Base-by-base conservation (phyloP, 2,797 vertebrate genomes). In the Anguilla obscura region DNA sequence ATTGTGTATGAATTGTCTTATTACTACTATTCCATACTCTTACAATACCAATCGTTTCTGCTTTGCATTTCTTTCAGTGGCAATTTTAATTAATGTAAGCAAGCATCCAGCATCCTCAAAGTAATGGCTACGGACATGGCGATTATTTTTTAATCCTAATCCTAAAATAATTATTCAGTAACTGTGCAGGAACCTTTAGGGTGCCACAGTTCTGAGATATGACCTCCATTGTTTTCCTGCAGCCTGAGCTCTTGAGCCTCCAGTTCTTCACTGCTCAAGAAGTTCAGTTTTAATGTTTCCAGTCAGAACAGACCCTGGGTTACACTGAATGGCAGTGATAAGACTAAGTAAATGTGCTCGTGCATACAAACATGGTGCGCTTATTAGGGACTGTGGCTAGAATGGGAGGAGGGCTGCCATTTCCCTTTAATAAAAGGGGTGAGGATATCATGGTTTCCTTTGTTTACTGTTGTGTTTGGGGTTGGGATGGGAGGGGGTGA, bases 391-490 rank as follows among this genome's bases (percentile, higher is more conserved):
- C 71, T 36, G 71, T 36, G 71, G 30, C 12, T 54, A 54, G 50
- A 86, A 52, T 48, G 9, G 0, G 50, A 21, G 4, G 40, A 48
- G 36, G 48, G 21, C n/a, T 82, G 79, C 40, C 40, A 48, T 82
- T 48, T 82, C 14, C 33, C 79, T 50, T 50, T 48, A 24, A 50
- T 48, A 48, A 69, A 33, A 16, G 58, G 30, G n/a, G 50, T 86
- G 58, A 85, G 88, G 63, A 88, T 86, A n/a, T 86, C 66, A 83
- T 48, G 45, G 36, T 90, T 60, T 56, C 30, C 56, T 80, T 89
- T 89, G 85, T 90, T 88, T 80, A 84, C 89, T 85, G 54, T 88
- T 88, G 74, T 69, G 74, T 27, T 52, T 5, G 40, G 52, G 36
- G 48, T 24, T 66, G 21, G 84, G 80, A 86, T 50, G 5, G 6